Evolutionary conservation across 2,797 vertebrate genomes (phyloP), one percentile per base, ranked within the genome.

Genomic region (Adelosebastes latens): DNA sequence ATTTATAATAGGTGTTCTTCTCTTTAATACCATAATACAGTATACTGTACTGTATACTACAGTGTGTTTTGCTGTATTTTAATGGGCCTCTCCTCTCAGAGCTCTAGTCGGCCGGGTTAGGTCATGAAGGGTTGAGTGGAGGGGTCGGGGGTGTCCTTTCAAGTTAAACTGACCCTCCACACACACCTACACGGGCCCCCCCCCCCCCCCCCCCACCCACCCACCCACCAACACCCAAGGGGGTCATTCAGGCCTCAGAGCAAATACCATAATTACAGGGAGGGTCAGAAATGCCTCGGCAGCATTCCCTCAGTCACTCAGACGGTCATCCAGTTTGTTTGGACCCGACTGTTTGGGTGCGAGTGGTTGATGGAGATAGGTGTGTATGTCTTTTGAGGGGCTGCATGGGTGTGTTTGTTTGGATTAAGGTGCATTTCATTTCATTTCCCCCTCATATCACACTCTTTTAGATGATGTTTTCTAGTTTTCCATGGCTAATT

Each of bases 201-300:
- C 18, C 20, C 62, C 24, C 53, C 18, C 60, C 22, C 34, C 56
- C 39, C 18, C 20, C 62, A 24, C 55, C 36, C 55, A 52, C 34
- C 16, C 49, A 39, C 29, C n/a, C 56, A 29, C 56, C 16, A 59
- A 56, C 81, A 78, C 80, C 77, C 78, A 77, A 25, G 79, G 77
- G 74, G 81, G 80, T 81, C 84, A 84, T 77, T 88, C 64, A 73
- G 72, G 76, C 65, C 80, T 78, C 62, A 72, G 22, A 62, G 58
- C 32, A 88, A 91, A 91, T 60, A 71, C 79, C 42, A 71, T 88
- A 89, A 91, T 93, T 87, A 86, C 84, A 85, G 82, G 84, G 82
- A 89, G 81, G 75, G 82, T 88, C 81, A 68, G 25, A 72, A 82
- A 87, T 82, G 22, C 71, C 73, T 62, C 53, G 46, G 70, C 77